phyloP scores from a whole-genome alignment of 1,140 invertebrate genomes.

The Halictus rubicundus region DNA sequence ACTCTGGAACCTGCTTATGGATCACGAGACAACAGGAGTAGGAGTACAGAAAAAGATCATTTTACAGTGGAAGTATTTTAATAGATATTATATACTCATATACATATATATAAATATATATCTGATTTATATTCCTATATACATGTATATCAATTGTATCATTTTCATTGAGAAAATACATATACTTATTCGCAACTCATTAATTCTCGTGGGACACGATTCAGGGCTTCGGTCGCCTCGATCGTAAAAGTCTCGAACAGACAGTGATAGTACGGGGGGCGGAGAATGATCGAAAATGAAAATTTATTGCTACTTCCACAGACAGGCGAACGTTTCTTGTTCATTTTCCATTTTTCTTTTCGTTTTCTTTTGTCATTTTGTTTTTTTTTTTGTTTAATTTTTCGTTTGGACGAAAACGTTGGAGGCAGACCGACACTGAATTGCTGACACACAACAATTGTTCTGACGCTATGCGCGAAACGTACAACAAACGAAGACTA shows the following conservation, averaged over 20 bases:
- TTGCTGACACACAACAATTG: background rate
- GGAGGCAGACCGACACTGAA: conserved; percentile 1
- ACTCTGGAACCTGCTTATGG: too few species aligned
- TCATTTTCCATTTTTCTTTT: too few species aligned
- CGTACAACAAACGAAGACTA: conserved; percentile 56
- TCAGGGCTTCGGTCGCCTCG: conserved; percentile 5
- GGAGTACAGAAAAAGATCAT: too few species aligned
- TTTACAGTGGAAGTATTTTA: conserved; percentile 58
- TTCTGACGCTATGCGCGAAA: conserved; percentile 37
- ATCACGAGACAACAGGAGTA: too few species aligned
- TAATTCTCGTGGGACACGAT: conserved; percentile 31
- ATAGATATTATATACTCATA: too few species aligned
- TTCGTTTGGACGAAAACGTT: background rate
- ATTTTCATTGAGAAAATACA: conserved; percentile 68
- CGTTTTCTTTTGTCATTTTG: too few species aligned
- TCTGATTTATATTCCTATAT: background rate
- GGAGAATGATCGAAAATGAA: conserved; percentile 20
- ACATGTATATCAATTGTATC: conserved; percentile 25
- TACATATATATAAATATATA: conserved; percentile 39
- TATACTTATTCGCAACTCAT: conserved; percentile 64
- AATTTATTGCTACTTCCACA: conserved; percentile 50
- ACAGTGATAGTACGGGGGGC: background rate
- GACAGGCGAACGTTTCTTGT: too few species aligned
- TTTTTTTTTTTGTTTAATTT: background rate
- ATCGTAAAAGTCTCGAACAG: background rate